Evolutionary conservation across 2,888 invertebrate species (phyloP).

Genomic region (Petrolisthes cinctipes): DNA sequence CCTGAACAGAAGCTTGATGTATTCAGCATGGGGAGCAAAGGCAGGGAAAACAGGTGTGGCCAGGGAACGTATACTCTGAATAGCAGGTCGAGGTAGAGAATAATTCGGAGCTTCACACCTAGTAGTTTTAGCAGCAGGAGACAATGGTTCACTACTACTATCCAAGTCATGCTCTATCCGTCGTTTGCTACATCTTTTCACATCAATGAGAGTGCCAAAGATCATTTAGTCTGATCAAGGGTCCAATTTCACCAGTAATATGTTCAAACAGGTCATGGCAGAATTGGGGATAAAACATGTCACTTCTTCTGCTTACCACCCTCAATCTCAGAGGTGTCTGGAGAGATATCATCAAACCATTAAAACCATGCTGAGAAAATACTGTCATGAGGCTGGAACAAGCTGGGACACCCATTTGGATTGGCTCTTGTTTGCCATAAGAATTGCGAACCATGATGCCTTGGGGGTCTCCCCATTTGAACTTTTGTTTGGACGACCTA

Average conservation of each 20-base stretch:
- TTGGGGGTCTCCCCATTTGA: background rate
- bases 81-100: background rate
- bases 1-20: slow-evolving; percentile 24
- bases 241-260: background rate
- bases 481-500: background rate
- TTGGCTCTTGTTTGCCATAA: background rate
- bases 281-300: slow-evolving; percentile 22
- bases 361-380: background rate
- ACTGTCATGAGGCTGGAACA: background rate
- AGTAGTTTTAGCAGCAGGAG: background rate
- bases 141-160: background rate
- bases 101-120: background rate
- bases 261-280: background rate
- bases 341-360: background rate
- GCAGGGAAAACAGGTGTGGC: background rate
- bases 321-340: background rate
- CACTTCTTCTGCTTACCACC: slow-evolving; percentile 11
- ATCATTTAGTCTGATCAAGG: background rate
- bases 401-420: background rate
- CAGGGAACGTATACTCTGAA: background rate
- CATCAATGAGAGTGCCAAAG: background rate
- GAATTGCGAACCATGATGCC: background rate
- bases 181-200: background rate
- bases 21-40: no score
- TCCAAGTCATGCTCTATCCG: background rate